Percentiles rank a stretch among this genome's conserved stretches.
phyloP scores from a whole-genome alignment of 2,113 vertebrate genomes.

The Rhynchopsitta pachyrhyncha region DNA sequence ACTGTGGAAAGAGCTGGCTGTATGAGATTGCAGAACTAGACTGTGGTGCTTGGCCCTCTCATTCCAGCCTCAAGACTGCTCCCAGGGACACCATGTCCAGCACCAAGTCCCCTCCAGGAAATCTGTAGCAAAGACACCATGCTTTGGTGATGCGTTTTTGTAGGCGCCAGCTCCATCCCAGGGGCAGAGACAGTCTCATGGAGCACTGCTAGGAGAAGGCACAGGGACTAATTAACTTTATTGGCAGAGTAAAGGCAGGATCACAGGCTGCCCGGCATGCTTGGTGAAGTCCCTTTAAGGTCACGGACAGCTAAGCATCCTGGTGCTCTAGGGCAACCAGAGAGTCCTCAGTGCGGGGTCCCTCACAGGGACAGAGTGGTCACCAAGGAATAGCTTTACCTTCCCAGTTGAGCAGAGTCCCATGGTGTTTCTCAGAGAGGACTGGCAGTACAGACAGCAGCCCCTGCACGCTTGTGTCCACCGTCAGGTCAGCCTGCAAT shows the following conservation, averaged over 20 bases:
- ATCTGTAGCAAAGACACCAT: not conserved
- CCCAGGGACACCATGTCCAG: not conserved
- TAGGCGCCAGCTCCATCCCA: not conserved
- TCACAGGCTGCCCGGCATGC: not conserved
- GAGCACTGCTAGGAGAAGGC: not conserved
- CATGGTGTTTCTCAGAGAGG: conserved; percentile 56
- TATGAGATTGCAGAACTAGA: not conserved
- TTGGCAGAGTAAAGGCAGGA: not conserved
- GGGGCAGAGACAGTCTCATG: not conserved
- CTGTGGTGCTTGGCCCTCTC: not conserved
- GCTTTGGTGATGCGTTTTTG: not conserved
- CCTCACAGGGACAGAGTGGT: not conserved
- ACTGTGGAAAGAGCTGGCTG: not conserved
- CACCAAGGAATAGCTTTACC: conserved; percentile 72
- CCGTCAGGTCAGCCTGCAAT: conserved; percentile 50
- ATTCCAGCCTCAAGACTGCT: not conserved
- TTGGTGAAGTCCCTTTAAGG: not conserved
- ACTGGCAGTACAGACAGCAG: conserved; percentile 59
- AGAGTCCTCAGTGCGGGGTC: not conserved
- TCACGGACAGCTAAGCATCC: not conserved
- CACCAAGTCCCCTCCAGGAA: not conserved
- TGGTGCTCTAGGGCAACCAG: fast-evolving
- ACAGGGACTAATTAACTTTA: not conserved
- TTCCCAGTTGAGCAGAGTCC: conserved; percentile 66
- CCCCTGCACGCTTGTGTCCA: conserved; percentile 61